Percentiles rank a stretch among this genome's conserved stretches.
These are phyloP conservation scores for Poecilia latipinna DNA, from an alignment of 2,113 vertebrate genomes.

Conservation along the genomic window DNA sequence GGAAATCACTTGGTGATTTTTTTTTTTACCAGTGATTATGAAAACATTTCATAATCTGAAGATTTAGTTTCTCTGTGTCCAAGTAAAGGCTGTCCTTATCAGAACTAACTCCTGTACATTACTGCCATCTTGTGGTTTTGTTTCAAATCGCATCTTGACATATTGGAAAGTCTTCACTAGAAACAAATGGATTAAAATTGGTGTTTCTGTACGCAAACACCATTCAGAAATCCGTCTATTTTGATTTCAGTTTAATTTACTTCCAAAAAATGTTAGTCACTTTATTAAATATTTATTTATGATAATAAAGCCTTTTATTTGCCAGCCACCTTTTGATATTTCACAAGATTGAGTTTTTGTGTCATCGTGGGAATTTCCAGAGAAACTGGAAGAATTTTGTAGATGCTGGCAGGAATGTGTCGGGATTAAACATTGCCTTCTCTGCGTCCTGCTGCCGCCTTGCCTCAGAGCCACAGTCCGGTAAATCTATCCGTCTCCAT, in stretches of 20 bases:
- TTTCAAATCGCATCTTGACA: background rate
- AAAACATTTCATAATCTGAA: background rate
- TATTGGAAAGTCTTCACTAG: background rate
- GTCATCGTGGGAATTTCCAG: conserved; percentile 1
- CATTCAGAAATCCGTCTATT: too few relatives aligned
- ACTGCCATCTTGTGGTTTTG: conserved; percentile 70
- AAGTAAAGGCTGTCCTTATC: background rate
- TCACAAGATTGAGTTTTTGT: conserved; percentile 2
- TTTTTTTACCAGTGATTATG: too few relatives aligned
- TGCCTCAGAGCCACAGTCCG: background rate
- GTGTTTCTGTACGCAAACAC: too few relatives aligned
- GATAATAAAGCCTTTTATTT: background rate
- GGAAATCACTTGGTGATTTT: background rate
- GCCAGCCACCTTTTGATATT: background rate
- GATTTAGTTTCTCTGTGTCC: background rate
- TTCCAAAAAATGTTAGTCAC: background rate
- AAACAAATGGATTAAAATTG: too few relatives aligned
- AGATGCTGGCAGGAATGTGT: background rate
- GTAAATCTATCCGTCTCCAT: background rate
- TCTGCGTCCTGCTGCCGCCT: background rate
- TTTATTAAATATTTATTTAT: background rate
- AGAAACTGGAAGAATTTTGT: background rate
- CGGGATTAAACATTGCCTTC: background rate
- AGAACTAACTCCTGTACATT: conserved; percentile 33
- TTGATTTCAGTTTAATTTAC: background rate